These are phyloP conservation scores for Asbolus verrucosus DNA, from an alignment of 1,140 invertebrate species.

Conservation along the genomic window DNA sequence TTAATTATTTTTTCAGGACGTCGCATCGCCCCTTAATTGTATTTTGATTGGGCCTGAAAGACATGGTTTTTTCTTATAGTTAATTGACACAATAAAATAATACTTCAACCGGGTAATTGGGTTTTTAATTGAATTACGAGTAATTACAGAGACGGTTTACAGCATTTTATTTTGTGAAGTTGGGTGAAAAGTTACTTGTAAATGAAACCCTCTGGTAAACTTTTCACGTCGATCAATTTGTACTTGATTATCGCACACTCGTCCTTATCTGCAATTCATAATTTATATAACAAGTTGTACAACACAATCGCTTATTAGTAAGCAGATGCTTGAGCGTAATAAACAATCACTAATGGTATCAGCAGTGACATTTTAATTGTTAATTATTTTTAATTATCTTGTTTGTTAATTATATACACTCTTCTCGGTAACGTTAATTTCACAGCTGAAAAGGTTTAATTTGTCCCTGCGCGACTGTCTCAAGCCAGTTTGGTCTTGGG, in stretches of 20 bases:
- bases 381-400: slow-evolving; percentile 28
- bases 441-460: no score
- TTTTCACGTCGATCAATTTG: neutral
- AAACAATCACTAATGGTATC: slow-evolving; percentile 11
- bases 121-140: slow-evolving; percentile 49
- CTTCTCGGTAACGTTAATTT: no score
- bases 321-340: slow-evolving; percentile 10
- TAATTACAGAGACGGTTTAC: slow-evolving; percentile 38
- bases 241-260: slow-evolving; percentile 9
- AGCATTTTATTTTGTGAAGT: neutral
- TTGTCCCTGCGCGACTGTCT: no score
- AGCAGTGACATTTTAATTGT: slow-evolving; percentile 18
- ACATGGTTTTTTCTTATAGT: neutral
- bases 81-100: slow-evolving; percentile 31
- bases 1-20: slow-evolving; percentile 28
- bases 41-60: slow-evolving; percentile 16
- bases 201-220: neutral
- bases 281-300: slow-evolving; percentile 11
- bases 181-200: neutral
- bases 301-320: slow-evolving; percentile 21
- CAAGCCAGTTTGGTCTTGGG: no score
- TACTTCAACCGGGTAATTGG: slow-evolving; percentile 51
- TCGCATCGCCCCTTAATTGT: slow-evolving; percentile 30
- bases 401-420: no score
- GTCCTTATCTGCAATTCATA: slow-evolving; percentile 16